Conservation (phyloP, 2,113 vertebrate genomes). For the Piaya cayana region DNA sequence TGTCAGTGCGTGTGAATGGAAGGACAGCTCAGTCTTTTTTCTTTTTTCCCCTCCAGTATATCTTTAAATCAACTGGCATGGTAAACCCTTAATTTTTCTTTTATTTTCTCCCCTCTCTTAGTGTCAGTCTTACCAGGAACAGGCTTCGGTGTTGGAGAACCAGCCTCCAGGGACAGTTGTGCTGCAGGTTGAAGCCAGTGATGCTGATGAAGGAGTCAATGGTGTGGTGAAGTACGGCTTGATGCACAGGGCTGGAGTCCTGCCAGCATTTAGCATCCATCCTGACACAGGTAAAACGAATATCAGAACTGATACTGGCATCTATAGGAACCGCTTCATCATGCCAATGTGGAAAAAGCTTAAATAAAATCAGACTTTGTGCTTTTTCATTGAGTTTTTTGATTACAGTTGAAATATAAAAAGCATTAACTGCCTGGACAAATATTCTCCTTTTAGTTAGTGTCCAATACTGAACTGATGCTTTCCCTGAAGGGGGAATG, state of each 20-base stretch:
- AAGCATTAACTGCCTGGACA: background rate
- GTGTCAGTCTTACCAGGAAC: slow-evolving; percentile 86
- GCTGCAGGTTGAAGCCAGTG: slow-evolving; percentile 85
- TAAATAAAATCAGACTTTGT: background rate
- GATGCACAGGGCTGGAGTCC: slow-evolving; percentile 86
- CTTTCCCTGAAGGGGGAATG: background rate
- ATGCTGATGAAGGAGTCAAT: slow-evolving; percentile 88
- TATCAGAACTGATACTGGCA: background rate
- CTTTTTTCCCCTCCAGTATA: background rate
- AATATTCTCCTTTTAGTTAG: background rate
- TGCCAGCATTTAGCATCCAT: slow-evolving; percentile 87
- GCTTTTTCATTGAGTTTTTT: background rate
- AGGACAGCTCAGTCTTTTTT: background rate
- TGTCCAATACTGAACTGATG: background rate
- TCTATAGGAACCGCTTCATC: background rate
- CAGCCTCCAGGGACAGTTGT: slow-evolving; percentile 86
- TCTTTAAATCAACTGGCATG: background rate
- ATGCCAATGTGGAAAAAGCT: background rate
- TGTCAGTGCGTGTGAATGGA: background rate
- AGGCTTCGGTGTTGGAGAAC: slow-evolving; percentile 86
- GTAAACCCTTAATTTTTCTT: background rate
- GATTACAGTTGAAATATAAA: background rate
- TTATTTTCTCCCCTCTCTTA: background rate
- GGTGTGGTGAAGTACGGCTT: slow-evolving; percentile 89
- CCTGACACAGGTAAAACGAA: slow-evolving; percentile 83